Conservation (phyloP, 2,797 vertebrate genomes). For the Aldrovandia affinis region DNA sequence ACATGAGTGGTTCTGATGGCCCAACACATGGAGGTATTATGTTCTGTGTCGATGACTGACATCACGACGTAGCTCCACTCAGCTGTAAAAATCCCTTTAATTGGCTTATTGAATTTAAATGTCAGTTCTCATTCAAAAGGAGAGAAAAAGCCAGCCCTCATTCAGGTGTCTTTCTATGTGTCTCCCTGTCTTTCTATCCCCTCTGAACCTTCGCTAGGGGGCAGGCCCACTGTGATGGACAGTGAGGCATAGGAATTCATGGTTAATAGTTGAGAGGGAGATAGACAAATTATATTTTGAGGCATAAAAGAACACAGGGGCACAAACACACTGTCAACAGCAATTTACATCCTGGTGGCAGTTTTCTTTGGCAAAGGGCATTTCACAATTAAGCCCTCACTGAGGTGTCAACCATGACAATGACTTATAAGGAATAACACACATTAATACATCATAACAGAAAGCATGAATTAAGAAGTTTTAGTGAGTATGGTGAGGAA, state of each 20-base stretch:
- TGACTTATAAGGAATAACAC: not conserved
- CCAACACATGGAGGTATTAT: not conserved
- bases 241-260: not conserved
- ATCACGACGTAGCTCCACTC: not conserved
- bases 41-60: not conserved
- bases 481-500: not conserved
- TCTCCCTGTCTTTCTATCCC: not conserved
- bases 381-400: not conserved
- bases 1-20: not conserved
- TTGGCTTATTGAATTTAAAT: slow-evolving; percentile 1
- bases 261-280: not conserved
- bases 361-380: not conserved
- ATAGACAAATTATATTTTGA: not conserved
- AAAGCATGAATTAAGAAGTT: not conserved
- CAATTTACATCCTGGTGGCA: not conserved
- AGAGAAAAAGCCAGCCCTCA: not conserved
- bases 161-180: not conserved
- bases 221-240: not conserved
- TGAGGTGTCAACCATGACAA: not conserved
- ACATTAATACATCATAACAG: not conserved
- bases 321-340: not conserved
- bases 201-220: not conserved
- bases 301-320: not conserved
- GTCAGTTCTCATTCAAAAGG: slow-evolving; percentile 27
- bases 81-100: slow-evolving; percentile 24